Evolutionary conservation across 2,113 vertebrate species (phyloP).

Genomic region (Alectura lathami): DNA sequence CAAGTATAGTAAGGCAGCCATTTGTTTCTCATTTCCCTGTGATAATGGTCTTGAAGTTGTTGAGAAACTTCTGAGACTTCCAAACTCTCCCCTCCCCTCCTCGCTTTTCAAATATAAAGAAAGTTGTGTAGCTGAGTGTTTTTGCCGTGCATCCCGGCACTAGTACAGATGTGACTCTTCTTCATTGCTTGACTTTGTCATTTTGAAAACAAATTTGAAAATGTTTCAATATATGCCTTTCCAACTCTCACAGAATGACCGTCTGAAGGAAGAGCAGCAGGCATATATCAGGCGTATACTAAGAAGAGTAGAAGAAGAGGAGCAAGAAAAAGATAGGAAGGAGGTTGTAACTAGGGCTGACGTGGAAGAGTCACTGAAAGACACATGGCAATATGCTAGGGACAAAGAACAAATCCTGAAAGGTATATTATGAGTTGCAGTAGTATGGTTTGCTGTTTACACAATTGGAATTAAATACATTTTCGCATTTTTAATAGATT

Average conservation of each 20-base stretch:
- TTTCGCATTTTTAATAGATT: neutral
- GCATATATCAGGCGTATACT: slow-evolving; percentile 53
- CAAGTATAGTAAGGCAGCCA: neutral
- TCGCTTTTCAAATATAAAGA: neutral
- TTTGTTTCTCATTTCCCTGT: neutral
- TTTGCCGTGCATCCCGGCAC: neutral
- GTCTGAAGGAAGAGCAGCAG: slow-evolving; percentile 72
- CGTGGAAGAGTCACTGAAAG: slow-evolving; percentile 75
- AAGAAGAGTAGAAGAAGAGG: slow-evolving; percentile 66
- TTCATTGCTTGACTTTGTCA: neutral
- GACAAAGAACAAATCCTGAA: slow-evolving; percentile 75
- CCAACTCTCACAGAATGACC: slow-evolving; percentile 57
- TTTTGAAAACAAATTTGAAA: neutral
- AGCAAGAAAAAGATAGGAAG: slow-evolving; percentile 46
- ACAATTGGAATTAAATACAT: neutral
- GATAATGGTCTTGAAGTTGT: neutral
- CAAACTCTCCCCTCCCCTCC: neutral
- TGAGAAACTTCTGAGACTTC: neutral
- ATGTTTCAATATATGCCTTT: neutral
- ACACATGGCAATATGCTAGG: slow-evolving; percentile 71
- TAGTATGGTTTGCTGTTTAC: neutral
- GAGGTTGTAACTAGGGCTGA: slow-evolving; percentile 73
- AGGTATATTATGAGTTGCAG: slow-evolving; percentile 61
- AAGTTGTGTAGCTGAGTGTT: neutral
- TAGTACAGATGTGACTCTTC: neutral